Evolutionary conservation across 1,140 invertebrate genomes (phyloP).

Genomic region (Andrena cerasifolii): DNA sequence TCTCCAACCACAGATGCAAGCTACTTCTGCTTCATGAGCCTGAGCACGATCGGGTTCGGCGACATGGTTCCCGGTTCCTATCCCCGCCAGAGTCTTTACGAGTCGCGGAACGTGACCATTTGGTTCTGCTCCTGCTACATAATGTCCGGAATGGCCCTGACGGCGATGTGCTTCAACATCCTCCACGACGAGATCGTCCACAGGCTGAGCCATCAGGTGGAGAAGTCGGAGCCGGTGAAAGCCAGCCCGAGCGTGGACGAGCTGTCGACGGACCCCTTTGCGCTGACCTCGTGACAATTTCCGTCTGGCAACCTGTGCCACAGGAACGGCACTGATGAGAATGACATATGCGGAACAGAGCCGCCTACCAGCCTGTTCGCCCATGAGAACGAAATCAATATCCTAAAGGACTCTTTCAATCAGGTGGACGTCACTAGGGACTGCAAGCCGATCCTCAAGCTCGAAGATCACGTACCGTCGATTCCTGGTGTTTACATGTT

Average conservation of each 20-base stretch:
- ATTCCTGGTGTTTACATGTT: slow-evolving; percentile 85
- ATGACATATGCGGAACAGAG: slow-evolving; percentile 82
- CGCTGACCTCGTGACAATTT: slow-evolving; percentile 87
- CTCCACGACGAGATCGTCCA: slow-evolving; percentile 96
- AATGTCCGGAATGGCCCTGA: slow-evolving; percentile 96
- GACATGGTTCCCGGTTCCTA: slow-evolving; percentile 93
- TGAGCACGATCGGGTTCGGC: slow-evolving; percentile 96
- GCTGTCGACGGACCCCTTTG: slow-evolving; percentile 83
- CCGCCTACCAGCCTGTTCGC: slow-evolving; percentile 84
- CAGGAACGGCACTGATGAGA: slow-evolving; percentile 86
- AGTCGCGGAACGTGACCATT: slow-evolving; percentile 86
- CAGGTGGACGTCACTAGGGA: slow-evolving; percentile 80
- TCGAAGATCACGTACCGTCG: slow-evolving; percentile 75
- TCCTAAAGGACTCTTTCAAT: slow-evolving; percentile 80
- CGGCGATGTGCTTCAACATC: slow-evolving; percentile 99
- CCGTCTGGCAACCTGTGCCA: slow-evolving; percentile 84
- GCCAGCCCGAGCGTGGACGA: slow-evolving; percentile 83
- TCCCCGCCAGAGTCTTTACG: slow-evolving; percentile 83
- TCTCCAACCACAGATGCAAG: slow-evolving; percentile 87
- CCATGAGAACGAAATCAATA: slow-evolving; percentile 81
- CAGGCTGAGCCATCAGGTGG: slow-evolving; percentile 86
- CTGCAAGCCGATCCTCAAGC: slow-evolving; percentile 78
- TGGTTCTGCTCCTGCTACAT: slow-evolving; percentile 98
- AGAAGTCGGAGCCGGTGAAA: slow-evolving; percentile 81
- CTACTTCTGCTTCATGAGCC: slow-evolving; percentile 96